phyloP scores from a whole-genome alignment of 1,140 invertebrate species.

The Venturia canescens region DNA sequence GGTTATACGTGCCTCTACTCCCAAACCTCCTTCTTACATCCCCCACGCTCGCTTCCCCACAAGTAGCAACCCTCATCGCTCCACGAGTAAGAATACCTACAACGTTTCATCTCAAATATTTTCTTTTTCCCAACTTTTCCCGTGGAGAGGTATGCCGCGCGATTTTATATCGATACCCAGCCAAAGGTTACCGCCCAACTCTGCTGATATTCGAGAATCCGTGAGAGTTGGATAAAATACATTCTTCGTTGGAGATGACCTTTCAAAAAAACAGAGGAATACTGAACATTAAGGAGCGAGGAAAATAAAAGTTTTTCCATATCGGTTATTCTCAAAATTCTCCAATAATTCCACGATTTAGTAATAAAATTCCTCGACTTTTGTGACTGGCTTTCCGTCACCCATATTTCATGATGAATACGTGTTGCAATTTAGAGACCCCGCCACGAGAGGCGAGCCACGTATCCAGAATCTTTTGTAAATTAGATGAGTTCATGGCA shows the following conservation, averaged over 20 bases:
- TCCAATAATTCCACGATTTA: conserved; percentile 3
- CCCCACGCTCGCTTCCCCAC: conserved; percentile 1
- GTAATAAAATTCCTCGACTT: conserved; percentile 6
- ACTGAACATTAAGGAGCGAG: not conserved
- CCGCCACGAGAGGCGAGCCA: not conserved
- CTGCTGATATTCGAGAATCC: no score
- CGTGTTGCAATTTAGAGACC: conserved; percentile 25
- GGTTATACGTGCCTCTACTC: conserved; percentile 40
- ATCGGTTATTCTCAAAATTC: not conserved
- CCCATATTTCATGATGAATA: not conserved
- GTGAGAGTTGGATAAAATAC: no score
- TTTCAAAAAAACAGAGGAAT: no score
- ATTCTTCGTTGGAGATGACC: no score
- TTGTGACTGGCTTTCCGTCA: not conserved
- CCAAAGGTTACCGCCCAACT: not conserved
- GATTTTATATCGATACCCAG: conserved; percentile 25
- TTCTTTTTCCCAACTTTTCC: not conserved
- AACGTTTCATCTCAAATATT: conserved; percentile 23
- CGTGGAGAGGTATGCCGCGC: not conserved
- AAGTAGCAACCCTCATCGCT: conserved; percentile 4
- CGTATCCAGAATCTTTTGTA: not conserved
- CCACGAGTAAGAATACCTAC: conserved; percentile 12
- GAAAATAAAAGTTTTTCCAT: no score
- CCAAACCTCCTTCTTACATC: conserved; percentile 7
- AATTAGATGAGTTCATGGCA: conserved; percentile 12